phyloP scores from a whole-genome alignment of 2,797 vertebrate genomes.

The Sus cebifrons region DNA sequence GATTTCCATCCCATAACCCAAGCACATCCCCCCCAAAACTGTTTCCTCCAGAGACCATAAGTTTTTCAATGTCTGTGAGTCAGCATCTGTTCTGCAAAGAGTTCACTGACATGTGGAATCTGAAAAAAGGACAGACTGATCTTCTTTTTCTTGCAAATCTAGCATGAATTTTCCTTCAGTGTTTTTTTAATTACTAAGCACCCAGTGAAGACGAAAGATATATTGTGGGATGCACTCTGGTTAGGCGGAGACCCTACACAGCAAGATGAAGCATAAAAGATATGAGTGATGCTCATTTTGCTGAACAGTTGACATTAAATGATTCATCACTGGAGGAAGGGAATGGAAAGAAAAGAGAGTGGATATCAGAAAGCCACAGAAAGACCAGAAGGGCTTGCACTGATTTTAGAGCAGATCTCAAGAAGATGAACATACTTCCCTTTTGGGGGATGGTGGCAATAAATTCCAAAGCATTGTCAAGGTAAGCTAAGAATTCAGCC shows the following conservation, averaged over 20 bases:
- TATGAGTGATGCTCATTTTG: not conserved
- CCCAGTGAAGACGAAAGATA: not conserved
- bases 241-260: not conserved
- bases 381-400: not conserved
- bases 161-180: not conserved
- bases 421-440: not conserved
- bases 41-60: too few species aligned
- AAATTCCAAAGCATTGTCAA: conserved; percentile 32
- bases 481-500: not conserved
- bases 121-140: too few species aligned
- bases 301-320: not conserved
- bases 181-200: conserved; percentile 10
- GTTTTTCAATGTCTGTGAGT: too few species aligned
- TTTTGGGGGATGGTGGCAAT: not conserved
- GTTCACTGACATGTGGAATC: too few species aligned
- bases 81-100: too few species aligned
- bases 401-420: conserved; percentile 13
- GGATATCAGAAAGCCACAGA: not conserved
- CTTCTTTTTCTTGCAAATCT: conserved; percentile 30
- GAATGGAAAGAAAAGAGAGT: not conserved
- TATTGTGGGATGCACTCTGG: not conserved
- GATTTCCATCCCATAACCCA: too few species aligned
- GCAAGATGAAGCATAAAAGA: not conserved
- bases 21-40: too few species aligned
- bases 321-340: not conserved